A percentile compares a stretch with the other conserved stretches of the same genome.
phyloP scores from a whole-genome alignment of 2,888 invertebrate species.

The Eubasilissa splendida region DNA sequence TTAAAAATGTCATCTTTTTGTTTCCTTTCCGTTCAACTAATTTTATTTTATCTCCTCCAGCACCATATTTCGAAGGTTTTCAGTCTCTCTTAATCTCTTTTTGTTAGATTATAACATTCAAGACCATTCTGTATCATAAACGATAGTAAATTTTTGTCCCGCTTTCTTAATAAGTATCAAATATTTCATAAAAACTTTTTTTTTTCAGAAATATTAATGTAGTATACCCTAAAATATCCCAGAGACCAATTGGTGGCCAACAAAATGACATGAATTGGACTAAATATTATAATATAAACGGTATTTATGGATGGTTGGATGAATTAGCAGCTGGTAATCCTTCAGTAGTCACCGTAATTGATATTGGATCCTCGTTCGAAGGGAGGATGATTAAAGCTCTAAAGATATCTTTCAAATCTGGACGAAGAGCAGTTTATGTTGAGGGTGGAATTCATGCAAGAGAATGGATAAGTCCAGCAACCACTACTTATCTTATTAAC shows the following conservation, averaged over 20 bases:
- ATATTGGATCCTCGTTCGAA: conserved; percentile 75
- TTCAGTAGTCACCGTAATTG: conserved; percentile 68
- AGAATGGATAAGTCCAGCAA: conserved; percentile 84
- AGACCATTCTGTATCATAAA: too few relatives aligned
- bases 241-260: background rate
- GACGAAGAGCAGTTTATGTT: conserved; percentile 74
- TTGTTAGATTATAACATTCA: too few relatives aligned
- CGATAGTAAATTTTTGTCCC: too few relatives aligned
- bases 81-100: too few relatives aligned
- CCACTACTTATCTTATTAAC: conserved; percentile 80
- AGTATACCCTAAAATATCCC: too few relatives aligned
- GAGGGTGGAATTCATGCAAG: conserved; percentile 79
- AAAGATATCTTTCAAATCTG: conserved; percentile 66
- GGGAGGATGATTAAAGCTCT: conserved; percentile 75
- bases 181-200: too few relatives aligned
- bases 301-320: conserved; percentile 75
- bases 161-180: too few relatives aligned
- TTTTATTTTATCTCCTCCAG: too few relatives aligned
- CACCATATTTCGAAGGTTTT: too few relatives aligned
- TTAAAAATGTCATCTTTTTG: too few relatives aligned
- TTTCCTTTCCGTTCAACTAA: too few relatives aligned
- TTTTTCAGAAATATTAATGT: conserved; percentile 7
- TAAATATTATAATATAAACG: conserved; percentile 73
- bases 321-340: conserved; percentile 70
- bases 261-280: conserved; percentile 70